Percentiles rank a stretch among this genome's conserved stretches.
These are phyloP conservation scores for Hyles vespertilio DNA, from an alignment of 1,140 invertebrate genomes.

Conservation along the genomic window DNA sequence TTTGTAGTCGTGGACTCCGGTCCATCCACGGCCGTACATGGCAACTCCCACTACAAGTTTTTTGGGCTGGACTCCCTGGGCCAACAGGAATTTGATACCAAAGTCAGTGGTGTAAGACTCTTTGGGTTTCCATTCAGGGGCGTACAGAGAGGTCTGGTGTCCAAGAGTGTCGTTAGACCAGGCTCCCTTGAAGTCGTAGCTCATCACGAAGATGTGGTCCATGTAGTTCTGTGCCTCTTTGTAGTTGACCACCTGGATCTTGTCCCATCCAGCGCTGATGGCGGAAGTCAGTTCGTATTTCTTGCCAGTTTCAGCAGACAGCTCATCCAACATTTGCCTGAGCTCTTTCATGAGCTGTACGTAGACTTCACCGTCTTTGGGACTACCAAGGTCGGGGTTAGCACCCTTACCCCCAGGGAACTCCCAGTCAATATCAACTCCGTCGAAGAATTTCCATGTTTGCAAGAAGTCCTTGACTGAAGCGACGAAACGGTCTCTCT, in stretches of 20 bases:
- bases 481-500: slow-evolving; percentile 58
- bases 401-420: slow-evolving; percentile 70
- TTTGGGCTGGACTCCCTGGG: slow-evolving; percentile 63
- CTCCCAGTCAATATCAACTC: slow-evolving; percentile 69
- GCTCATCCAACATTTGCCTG: slow-evolving; percentile 59
- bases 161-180: slow-evolving; percentile 67
- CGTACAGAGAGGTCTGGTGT: slow-evolving; percentile 59
- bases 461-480: slow-evolving; percentile 66
- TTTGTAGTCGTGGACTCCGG: slow-evolving; percentile 53
- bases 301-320: slow-evolving; percentile 53
- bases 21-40: slow-evolving; percentile 68
- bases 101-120: slow-evolving; percentile 69
- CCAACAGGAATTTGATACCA: slow-evolving; percentile 55
- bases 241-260: slow-evolving; percentile 67
- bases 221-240: slow-evolving; percentile 62
- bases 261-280: slow-evolving; percentile 68
- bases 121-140: slow-evolving; percentile 56
- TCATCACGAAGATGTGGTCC: slow-evolving; percentile 70
- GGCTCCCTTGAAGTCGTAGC: slow-evolving; percentile 67
- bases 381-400: slow-evolving; percentile 56
- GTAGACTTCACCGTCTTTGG: slow-evolving; percentile 58
- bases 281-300: slow-evolving; percentile 68
- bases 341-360: slow-evolving; percentile 63
- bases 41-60: slow-evolving; percentile 67
- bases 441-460: slow-evolving; percentile 71